phyloP scores from a whole-genome alignment of 2,113 vertebrate species.

The Peromyscus californicus region DNA sequence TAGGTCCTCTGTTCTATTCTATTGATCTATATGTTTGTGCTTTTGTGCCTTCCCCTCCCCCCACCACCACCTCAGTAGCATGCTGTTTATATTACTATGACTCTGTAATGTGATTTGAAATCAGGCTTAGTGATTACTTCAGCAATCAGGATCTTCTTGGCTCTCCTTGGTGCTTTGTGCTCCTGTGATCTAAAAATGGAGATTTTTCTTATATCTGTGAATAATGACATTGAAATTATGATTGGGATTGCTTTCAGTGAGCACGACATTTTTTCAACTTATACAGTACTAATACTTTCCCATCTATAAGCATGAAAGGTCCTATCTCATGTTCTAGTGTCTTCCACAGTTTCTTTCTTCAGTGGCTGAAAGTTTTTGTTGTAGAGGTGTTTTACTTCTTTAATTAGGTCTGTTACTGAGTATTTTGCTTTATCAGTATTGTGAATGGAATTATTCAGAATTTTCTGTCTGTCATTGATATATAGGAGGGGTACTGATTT shows the following conservation, averaged over 20 bases:
- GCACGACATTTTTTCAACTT: neutral
- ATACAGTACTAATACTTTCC: neutral
- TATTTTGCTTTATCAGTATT: neutral
- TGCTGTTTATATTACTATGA: neutral
- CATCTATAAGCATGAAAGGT: neutral
- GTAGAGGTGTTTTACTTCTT: neutral
- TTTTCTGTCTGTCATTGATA: neutral
- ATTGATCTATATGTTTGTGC: neutral
- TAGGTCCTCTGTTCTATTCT: neutral
- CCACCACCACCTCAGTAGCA: neutral
- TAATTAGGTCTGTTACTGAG: neutral
- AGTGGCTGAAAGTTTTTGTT: neutral
- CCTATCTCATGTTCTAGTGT: neutral
- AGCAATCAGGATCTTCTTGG: neutral
- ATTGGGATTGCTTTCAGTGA: neutral
- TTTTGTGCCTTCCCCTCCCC: neutral
- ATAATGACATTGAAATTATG: neutral
- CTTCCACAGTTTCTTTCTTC: neutral
- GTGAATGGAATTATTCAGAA: neutral
- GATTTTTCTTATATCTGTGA: neutral
- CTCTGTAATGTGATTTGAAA: neutral
- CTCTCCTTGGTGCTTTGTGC: neutral
- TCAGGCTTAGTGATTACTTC: neutral
- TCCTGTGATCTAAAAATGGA: neutral
- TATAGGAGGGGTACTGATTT: too few species aligned